Percentiles rank a stretch among this genome's conserved stretches.
phyloP scores from a whole-genome alignment of 2,113 vertebrate genomes.

The Eurystomus gularis region DNA sequence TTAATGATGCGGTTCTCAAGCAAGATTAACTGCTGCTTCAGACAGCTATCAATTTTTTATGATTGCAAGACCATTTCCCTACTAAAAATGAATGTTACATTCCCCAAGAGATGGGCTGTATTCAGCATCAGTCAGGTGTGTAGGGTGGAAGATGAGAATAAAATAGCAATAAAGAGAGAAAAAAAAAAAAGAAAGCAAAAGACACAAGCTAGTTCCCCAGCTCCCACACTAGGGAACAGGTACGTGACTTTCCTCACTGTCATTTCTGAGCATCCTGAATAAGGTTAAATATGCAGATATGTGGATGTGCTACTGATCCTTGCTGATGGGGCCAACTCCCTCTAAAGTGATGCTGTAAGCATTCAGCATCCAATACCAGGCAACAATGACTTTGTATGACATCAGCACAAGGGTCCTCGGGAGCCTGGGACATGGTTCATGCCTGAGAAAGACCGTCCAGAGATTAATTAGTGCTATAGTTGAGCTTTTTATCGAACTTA shows the following conservation, averaged over 20 bases:
- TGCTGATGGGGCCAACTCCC: background rate
- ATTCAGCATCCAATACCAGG: background rate
- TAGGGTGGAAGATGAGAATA: background rate
- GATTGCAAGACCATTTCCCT: slow-evolving; percentile 39
- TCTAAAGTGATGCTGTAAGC: background rate
- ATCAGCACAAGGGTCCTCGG: background rate
- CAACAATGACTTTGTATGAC: background rate
- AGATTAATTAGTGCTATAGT: background rate
- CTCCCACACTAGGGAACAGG: background rate
- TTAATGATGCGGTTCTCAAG: slow-evolving; percentile 62
- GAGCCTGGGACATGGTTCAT: background rate
- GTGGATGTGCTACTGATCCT: background rate
- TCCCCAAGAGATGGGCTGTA: background rate
- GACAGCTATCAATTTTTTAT: slow-evolving; percentile 57
- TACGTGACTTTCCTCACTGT: background rate
- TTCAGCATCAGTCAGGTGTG: background rate
- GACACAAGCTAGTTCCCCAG: background rate
- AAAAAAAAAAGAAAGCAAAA: background rate
- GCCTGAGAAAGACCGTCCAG: background rate
- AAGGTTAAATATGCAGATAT: background rate
- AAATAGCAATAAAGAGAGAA: background rate
- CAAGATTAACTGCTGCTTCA: slow-evolving; percentile 57
- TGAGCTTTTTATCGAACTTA: background rate
- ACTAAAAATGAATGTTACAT: slow-evolving; percentile 18
- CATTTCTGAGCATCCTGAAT: background rate